Evolutionary conservation across 37 sponge, comb jelly and placozoan species (phyloP).

Genomic region (Haliclona indistincta): DNA sequence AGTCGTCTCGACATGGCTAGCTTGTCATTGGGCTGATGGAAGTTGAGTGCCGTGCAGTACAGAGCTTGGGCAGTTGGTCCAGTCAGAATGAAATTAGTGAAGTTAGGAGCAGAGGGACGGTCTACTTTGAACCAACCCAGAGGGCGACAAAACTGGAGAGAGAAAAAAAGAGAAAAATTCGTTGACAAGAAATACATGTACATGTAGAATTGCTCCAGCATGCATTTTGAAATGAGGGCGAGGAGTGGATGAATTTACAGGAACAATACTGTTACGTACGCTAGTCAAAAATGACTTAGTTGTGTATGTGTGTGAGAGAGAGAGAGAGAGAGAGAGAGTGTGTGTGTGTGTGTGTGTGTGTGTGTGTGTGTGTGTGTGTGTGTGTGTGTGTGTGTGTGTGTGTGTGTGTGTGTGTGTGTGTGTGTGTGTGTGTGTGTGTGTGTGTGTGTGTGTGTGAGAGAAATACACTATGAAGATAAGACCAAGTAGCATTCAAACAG

Average conservation of each 20-base stretch:
- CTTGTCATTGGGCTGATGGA: constrained; percentile 29
- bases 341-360: background rate
- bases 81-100: constrained; percentile 66
- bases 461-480: too few relatives aligned
- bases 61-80: constrained; percentile 57
- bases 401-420: background rate
- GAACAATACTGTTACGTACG: too few relatives aligned
- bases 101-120: constrained; percentile 39
- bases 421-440: background rate
- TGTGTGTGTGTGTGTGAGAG: background rate
- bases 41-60: constrained; percentile 68
- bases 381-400: background rate
- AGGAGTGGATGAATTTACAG: too few relatives aligned
- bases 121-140: constrained; percentile 60
- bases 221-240: too few relatives aligned
- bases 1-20: background rate
- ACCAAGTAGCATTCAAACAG: too few relatives aligned
- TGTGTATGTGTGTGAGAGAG: constrained; percentile 6
- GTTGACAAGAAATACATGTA: background rate
- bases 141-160: constrained; percentile 71
- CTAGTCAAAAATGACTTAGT: too few relatives aligned
- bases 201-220: background rate
- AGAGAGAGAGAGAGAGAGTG: constrained; percentile 16
- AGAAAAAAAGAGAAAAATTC: background rate
- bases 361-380: background rate